A percentile compares a stretch with the other conserved stretches of the same genome.
These are phyloP conservation scores for Enoplosus armatus DNA, from an alignment of 2,797 vertebrate genomes.

Conservation along the genomic window DNA sequence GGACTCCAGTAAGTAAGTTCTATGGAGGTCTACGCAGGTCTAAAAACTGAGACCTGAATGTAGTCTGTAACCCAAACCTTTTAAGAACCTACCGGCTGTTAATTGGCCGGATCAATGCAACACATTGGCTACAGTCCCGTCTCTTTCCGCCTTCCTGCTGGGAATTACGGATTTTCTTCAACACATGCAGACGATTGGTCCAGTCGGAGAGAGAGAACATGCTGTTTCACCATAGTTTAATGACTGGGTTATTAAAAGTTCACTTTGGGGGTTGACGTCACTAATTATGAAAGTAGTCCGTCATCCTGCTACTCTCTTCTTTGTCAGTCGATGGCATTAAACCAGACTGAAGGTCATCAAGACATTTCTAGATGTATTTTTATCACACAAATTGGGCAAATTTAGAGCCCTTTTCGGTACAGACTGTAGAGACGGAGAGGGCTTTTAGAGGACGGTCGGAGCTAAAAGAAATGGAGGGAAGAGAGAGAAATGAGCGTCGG, in stretches of 20 bases:
- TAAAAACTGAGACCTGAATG: too few relatives aligned
- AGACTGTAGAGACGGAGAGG: background rate
- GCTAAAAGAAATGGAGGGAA: background rate
- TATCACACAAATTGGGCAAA: background rate
- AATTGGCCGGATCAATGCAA: background rate
- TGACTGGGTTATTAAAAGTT: background rate
- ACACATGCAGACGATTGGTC: background rate
- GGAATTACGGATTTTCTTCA: background rate
- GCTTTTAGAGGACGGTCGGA: slow-evolving; percentile 2
- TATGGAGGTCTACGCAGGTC: too few relatives aligned
- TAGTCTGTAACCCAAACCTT: too few relatives aligned
- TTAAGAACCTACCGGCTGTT: background rate
- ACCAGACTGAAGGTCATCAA: background rate
- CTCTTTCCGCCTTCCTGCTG: background rate
- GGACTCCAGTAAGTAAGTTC: too few relatives aligned
- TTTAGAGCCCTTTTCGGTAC: background rate
- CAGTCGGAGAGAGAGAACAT: background rate
- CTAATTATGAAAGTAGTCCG: background rate
- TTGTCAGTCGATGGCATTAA: background rate
- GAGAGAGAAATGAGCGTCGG: background rate
- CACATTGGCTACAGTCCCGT: background rate
- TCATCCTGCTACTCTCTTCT: background rate
- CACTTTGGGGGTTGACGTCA: background rate
- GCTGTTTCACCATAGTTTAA: background rate
- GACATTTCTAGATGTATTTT: slow-evolving; percentile 5